These are phyloP conservation scores for Intellagama lesueurii DNA, from an alignment of 2,797 vertebrate genomes.

Conservation along the genomic window DNA sequence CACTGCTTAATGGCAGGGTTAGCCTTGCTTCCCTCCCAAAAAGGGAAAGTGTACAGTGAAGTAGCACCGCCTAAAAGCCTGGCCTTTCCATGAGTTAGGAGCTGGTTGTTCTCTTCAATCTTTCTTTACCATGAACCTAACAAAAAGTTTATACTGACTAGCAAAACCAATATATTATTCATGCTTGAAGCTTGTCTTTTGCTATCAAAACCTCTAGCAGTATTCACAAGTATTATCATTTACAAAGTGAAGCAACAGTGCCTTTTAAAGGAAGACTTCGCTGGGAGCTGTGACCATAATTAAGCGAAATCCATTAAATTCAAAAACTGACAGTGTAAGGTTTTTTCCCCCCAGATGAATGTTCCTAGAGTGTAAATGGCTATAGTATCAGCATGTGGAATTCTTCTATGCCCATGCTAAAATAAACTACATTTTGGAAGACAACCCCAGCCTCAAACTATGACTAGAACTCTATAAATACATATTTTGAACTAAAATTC, in stretches of 20 bases:
- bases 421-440: neutral
- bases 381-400: neutral
- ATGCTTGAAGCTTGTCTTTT: neutral
- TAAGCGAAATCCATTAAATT: neutral
- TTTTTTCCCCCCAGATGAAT: neutral
- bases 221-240: neutral
- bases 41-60: neutral
- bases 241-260: slow-evolving; percentile 9
- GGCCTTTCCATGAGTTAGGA: neutral
- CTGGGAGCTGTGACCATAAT: neutral
- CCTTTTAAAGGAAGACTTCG: neutral
- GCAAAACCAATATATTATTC: neutral
- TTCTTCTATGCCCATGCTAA: neutral
- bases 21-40: neutral
- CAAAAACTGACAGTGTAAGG: neutral
- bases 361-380: neutral
- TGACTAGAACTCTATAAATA: slow-evolving; percentile 4
- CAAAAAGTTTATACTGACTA: neutral
- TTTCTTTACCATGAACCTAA: neutral
- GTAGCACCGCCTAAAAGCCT: neutral
- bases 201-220: neutral
- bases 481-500: neutral
- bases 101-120: neutral
- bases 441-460: neutral
- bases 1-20: too few relatives aligned